Conservation (phyloP, 2,113 vertebrate species). For the Pontoporia blainvillei region DNA sequence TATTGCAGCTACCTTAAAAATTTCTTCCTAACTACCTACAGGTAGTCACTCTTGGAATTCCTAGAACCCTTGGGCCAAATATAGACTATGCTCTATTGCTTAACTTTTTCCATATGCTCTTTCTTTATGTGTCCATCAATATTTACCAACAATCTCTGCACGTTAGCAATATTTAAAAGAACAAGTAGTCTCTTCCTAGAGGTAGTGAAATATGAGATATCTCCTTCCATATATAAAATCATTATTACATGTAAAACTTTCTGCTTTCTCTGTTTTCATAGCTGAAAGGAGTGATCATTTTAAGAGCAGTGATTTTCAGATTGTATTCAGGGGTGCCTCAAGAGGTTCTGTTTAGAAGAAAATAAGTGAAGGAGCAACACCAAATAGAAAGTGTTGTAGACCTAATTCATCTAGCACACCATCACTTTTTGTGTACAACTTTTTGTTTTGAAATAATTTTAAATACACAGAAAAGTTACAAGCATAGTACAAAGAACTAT, state of each 20-base stretch:
- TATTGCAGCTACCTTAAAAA: not conserved
- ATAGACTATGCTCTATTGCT: not conserved
- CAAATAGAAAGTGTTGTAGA: not conserved
- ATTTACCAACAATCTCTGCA: conserved; percentile 14
- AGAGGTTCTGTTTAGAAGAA: not conserved
- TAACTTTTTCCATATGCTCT: not conserved
- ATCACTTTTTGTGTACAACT: not conserved
- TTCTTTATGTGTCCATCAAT: not conserved
- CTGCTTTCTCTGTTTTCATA: not conserved
- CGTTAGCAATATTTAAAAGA: conserved; percentile 12
- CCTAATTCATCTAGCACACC: not conserved
- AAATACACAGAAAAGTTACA: not conserved
- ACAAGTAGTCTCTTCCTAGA: not conserved
- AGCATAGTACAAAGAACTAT: not conserved
- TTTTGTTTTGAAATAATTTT: conserved; percentile 17
- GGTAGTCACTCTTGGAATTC: not conserved
- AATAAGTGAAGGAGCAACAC: not conserved
- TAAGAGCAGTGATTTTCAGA: not conserved
- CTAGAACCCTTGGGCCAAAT: not conserved
- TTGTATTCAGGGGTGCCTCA: not conserved
- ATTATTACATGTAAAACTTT: not conserved
- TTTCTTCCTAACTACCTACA: not conserved
- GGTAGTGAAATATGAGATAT: not conserved
- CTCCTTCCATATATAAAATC: not conserved
- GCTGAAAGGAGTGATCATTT: not conserved